Base-by-base conservation (phyloP, 2,888 invertebrate species). In the Physocephala rufipes region DNA sequence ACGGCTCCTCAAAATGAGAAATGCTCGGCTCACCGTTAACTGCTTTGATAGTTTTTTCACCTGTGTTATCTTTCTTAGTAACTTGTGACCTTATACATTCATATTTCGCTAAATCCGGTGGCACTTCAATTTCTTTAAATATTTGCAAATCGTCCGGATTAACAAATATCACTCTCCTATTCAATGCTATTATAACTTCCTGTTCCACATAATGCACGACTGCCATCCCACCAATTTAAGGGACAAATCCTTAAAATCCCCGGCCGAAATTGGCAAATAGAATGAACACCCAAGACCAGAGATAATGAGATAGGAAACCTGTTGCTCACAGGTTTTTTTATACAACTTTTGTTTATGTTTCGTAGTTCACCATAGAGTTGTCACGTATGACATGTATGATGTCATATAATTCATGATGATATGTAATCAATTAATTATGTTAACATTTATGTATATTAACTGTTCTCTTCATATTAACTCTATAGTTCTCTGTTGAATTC, bases 101-200 rank as follows among this genome's bases (percentile, higher is more conserved):
- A 74, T 77, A 80, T 63, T 78, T 76, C 45, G 73, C 76, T 16
- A 85, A 72, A 71, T 85, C 84, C 0, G 78, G 74, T 2, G 85
- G 81, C 28, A 84, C 59, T 16, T 74, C 73, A n/a, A 84, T 77
- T 24, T 84, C 82, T 72, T 84, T 84, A 45, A 80, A 84, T 36
- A 84, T 83, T 79, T 84, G 84, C 74, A 84, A 76, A 73, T 85
- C 84, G 71, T 81, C 76, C 9, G 85, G 84, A 76, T 84, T 84
- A 2, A 85, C 78, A 71, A 84, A 84, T 49, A 84, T 77, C 36
- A 82, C 77, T 64, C 76, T 81, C 58, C 77, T 82, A 47, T 80
- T 79, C 0, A 82, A 78, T 2, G 79, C 81, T 67, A 84, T 76
- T 53, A 85, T 77, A 49, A 84, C 73, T 72, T 84, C 84, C 2